phyloP scores from a whole-genome alignment of 2,888 invertebrate species.

The Pharmacophagus antenor region DNA sequence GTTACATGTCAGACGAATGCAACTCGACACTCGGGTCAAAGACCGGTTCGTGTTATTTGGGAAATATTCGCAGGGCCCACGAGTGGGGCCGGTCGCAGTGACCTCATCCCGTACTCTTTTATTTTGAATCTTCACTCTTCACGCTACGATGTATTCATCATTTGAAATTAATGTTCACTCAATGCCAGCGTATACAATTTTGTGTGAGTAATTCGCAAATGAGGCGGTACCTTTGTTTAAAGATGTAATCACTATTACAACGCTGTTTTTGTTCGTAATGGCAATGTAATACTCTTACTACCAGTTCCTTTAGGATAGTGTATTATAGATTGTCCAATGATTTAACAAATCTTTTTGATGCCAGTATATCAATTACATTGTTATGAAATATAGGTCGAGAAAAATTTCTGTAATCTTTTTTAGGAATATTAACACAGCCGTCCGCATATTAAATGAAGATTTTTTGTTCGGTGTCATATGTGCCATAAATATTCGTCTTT shows the following conservation, averaged over 20 bases:
- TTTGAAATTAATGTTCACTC: constrained; percentile 26
- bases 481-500: no score
- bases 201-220: constrained; percentile 3
- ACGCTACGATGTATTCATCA: constrained; percentile 25
- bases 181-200: constrained; percentile 7
- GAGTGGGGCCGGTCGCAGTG: constrained; percentile 53
- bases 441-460: no score
- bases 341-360: no score
- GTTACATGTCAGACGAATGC: constrained; percentile 51
- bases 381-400: no score
- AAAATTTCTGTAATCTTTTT: no score
- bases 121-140: constrained; percentile 21
- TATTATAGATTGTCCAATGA: no score
- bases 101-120: constrained; percentile 58
- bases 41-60: constrained; percentile 74
- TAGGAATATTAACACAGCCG: no score
- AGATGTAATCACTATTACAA: constrained; percentile 2
- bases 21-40: constrained; percentile 62
- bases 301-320: no score
- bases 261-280: not conserved
- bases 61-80: constrained; percentile 60
- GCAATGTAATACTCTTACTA: no score
- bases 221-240: constrained; percentile 7
- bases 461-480: no score
- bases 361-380: no score